A percentile compares a stretch with the other conserved stretches of the same genome.
Conservation (phyloP, 1,140 invertebrate genomes). For the Oreohelix idahoensis region DNA sequence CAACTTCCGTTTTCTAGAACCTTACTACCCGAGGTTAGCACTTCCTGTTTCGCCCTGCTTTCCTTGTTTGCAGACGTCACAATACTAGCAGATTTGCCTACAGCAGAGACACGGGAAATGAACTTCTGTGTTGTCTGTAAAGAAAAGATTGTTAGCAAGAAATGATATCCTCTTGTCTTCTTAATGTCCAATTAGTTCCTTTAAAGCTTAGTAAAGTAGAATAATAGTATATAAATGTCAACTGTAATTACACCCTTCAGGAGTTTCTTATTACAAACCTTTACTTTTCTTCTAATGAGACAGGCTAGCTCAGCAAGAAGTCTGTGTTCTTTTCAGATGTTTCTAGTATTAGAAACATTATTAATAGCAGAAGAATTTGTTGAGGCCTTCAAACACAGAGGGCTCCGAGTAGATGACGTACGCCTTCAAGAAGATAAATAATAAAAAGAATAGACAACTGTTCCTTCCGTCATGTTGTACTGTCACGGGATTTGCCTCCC, state of each 20-base stretch:
- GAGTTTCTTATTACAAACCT: not conserved
- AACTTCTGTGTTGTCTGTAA: slow-evolving; percentile 25
- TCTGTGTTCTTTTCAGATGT: too few species aligned
- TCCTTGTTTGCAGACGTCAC: slow-evolving; percentile 35
- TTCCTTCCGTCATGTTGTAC: too few species aligned
- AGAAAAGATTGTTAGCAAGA: slow-evolving; percentile 36
- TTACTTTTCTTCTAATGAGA: slow-evolving; percentile 28
- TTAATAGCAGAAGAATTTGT: too few species aligned
- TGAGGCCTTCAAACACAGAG: too few species aligned
- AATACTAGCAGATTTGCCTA: slow-evolving; percentile 26
- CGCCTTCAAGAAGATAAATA: too few species aligned
- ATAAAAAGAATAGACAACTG: too few species aligned
- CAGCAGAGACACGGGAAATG: slow-evolving; percentile 38
- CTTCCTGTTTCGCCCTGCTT: slow-evolving; percentile 37
- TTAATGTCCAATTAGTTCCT: slow-evolving; percentile 39
- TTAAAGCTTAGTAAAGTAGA: slow-evolving; percentile 16
- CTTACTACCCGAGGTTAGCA: slow-evolving; percentile 21
- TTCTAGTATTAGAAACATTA: too few species aligned
- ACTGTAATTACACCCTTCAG: slow-evolving; percentile 19
- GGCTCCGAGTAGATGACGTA: too few species aligned
- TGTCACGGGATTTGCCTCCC: too few species aligned
- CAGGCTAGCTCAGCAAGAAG: too few species aligned
- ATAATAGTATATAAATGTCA: not conserved
- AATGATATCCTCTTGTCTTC: slow-evolving; percentile 29
- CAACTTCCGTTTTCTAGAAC: slow-evolving; percentile 25